Conservation (phyloP, 2,888 invertebrate species). For the Microctonus brassicae region DNA sequence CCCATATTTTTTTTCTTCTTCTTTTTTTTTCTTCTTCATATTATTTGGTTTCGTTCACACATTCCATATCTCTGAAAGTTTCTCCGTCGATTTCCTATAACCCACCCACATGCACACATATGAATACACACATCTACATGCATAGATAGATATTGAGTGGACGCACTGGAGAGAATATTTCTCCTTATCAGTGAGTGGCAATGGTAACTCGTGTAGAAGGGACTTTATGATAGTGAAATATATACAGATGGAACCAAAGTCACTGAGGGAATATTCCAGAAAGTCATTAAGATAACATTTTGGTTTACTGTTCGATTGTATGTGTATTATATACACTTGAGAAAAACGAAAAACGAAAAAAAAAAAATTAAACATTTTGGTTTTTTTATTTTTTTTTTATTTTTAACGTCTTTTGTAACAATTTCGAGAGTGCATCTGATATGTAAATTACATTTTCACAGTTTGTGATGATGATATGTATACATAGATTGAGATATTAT, state of each 20-base stretch:
- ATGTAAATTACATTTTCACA: neutral
- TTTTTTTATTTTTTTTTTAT: neutral
- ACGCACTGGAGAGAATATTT: constrained; percentile 51
- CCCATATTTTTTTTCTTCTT: neutral
- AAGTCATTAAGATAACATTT: neutral
- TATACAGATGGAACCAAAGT: constrained; percentile 11
- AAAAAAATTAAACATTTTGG: neutral
- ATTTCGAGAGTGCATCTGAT: neutral
- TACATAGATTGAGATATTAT: neutral
- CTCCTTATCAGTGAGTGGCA: constrained; percentile 57
- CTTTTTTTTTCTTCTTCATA: neutral
- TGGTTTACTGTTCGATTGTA: neutral
- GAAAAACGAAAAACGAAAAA: neutral
- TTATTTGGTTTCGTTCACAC: constrained; percentile 10
- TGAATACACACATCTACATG: neutral
- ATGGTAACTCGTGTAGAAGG: constrained; percentile 41
- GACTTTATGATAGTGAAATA: constrained; percentile 20
- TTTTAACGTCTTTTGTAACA: neutral
- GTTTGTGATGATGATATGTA: neutral
- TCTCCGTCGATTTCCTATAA: constrained; percentile 30
- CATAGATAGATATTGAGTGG: constrained; percentile 34
- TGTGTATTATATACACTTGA: too few species aligned
- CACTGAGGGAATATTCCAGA: neutral
- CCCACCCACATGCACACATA: constrained; percentile 13
- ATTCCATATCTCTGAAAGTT: constrained; percentile 18